Conservation (phyloP, 1,140 invertebrate genomes). For the Pogonus chalceus region DNA sequence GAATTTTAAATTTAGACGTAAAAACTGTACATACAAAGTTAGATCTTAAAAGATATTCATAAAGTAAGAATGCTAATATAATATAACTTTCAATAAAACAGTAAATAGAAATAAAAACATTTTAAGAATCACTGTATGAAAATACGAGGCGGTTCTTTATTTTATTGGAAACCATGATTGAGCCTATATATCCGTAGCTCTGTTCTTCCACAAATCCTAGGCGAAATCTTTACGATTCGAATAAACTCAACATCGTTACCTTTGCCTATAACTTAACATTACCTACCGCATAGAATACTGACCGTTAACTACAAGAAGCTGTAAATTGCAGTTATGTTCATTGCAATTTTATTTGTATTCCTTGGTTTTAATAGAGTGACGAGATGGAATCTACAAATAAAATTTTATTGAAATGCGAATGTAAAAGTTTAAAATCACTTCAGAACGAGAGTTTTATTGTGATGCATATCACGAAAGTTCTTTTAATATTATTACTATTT, state of each 20-base stretch:
- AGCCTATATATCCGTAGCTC: background rate
- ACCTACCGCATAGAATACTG: no score
- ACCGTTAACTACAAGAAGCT: background rate
- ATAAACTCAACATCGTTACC: constrained; percentile 4
- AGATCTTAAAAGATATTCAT: no score
- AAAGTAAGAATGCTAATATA: no score
- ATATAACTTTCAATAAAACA: no score
- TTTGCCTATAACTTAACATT: background rate
- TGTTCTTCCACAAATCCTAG: background rate
- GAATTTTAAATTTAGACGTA: no score
- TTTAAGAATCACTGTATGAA: no score
- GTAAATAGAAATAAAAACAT: no score
- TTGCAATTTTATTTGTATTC: background rate
- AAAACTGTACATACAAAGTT: no score
- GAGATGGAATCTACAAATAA: background rate
- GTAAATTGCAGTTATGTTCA: constrained; percentile 4
- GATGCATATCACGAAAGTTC: no score
- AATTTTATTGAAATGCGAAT: background rate
- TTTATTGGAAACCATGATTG: background rate
- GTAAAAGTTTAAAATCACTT: background rate
- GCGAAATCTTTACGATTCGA: constrained; percentile 1
- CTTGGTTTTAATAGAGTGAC: background rate
- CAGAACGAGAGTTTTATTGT: no score
- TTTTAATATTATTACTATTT: no score
- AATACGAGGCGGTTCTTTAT: background rate